Evolutionary conservation across 2,797 vertebrate genomes (phyloP).

Genomic region (Sebastes iracundus): DNA sequence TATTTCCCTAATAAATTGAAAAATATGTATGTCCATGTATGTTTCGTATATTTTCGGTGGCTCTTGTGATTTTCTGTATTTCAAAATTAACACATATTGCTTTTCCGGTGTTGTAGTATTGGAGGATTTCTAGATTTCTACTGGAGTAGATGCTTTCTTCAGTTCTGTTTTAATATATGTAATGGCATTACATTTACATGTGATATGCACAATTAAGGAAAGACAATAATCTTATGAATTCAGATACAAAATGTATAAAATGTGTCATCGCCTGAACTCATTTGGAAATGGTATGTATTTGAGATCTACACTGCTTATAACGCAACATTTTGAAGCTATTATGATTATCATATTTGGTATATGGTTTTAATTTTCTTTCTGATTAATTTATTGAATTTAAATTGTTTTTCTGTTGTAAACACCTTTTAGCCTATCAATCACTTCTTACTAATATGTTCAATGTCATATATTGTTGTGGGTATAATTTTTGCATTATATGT

Average conservation of each 20-base stretch:
- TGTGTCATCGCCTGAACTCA: not conserved
- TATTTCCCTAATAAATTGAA: not conserved
- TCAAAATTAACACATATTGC: not conserved
- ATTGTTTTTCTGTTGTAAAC: not conserved
- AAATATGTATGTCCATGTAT: not conserved
- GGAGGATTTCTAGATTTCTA: not conserved
- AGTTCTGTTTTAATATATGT: not conserved
- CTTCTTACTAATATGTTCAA: not conserved
- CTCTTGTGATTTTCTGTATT: not conserved
- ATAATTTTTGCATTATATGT: not conserved
- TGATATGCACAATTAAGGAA: not conserved
- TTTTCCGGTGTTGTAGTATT: not conserved
- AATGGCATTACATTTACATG: not conserved
- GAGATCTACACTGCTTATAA: too few relatives aligned
- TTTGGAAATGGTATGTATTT: not conserved
- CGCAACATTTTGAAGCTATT: too few relatives aligned
- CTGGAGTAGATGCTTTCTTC: not conserved
- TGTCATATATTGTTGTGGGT: not conserved
- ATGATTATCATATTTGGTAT: not conserved
- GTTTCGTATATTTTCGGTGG: not conserved
- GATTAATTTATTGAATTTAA: not conserved
- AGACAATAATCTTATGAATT: not conserved
- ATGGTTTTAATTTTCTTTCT: not conserved
- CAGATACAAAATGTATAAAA: not conserved
- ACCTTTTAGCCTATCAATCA: not conserved